Evolutionary conservation across 2,888 invertebrate species (phyloP), one percentile per base, ranked within the genome.

Genomic region (Apoda limacodes): DNA sequence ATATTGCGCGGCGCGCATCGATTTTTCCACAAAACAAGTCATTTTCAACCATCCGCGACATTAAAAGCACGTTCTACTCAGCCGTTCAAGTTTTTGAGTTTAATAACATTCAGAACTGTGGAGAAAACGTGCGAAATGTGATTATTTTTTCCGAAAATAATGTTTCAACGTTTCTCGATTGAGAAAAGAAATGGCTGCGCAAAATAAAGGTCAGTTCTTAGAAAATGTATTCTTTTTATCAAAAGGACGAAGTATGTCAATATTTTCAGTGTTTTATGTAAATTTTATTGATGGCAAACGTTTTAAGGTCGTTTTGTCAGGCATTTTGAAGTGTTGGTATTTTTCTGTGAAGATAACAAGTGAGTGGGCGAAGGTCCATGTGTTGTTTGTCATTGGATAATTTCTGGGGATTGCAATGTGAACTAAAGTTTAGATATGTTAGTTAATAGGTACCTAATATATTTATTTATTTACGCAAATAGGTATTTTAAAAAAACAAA

Each of bases 11-110:
- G 57, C 74, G 63, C 56, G 46, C 58, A 75, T 74, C 74, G 76
- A 74, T 76, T 76, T 76, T 75, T 66, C 68, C 65, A 59, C 64
- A 44, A 69, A 64, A 66, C 68, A 69, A 67, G 57, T 57, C 68
- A 69, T 68, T 72, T 56, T 53, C 51, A 64, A 58, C 62, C 60
- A 56, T 55, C 64, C 54, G 59, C 58, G 65, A 58, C 55, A 66
- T 64, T 60, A 66, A 57, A 68, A 70, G 71, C 71, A 74, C 74
- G 68, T 60, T 63, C 49, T 34, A 47, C 49, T 49, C 54, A 51
- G 55, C 51, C 48, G 55, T 50, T 52, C 49, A 44, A 52, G 42
- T 40, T 35, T 17, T 28, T 17, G 29, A 13, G 25, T n/a, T n/a
- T n/a, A n/a, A 26, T 14, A 28, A 30, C 32, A 32, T 30, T 32